Conservation (phyloP, 2,888 invertebrate species). For the Crocallis elinguaria region DNA sequence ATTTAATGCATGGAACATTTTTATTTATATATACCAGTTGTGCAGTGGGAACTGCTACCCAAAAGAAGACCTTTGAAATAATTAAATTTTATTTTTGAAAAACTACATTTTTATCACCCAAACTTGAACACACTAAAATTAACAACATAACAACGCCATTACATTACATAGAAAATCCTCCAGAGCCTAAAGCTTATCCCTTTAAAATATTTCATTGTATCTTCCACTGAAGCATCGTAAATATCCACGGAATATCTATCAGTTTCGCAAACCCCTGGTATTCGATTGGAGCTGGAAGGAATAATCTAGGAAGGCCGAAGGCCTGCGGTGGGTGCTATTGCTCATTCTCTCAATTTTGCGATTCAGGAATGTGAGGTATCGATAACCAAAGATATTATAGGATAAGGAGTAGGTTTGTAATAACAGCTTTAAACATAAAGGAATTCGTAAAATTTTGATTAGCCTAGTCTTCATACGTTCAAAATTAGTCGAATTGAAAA, state of each 20-base stretch:
- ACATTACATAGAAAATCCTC: too few species aligned
- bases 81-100: too few species aligned
- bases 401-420: too few species aligned
- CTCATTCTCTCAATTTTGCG: conserved; percentile 56
- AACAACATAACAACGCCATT: too few species aligned
- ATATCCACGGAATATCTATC: conserved; percentile 40
- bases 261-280: conserved; percentile 43
- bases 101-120: too few species aligned
- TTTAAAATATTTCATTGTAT: background rate
- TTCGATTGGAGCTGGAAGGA: conserved; percentile 54
- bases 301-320: conserved; percentile 58
- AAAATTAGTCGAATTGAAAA: too few species aligned
- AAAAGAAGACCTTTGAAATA: too few species aligned
- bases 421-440: background rate
- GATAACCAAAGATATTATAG: conserved; percentile 13
- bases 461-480: too few species aligned
- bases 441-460: background rate
- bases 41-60: too few species aligned
- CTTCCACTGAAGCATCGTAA: conserved; percentile 1
- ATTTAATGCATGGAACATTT: too few species aligned
- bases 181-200: background rate
- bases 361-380: conserved; percentile 10
- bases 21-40: too few species aligned
- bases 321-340: conserved; percentile 59
- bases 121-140: too few species aligned